These are phyloP conservation scores for Callipepla californica DNA, from an alignment of 2,113 vertebrate genomes.

Conservation along the genomic window DNA sequence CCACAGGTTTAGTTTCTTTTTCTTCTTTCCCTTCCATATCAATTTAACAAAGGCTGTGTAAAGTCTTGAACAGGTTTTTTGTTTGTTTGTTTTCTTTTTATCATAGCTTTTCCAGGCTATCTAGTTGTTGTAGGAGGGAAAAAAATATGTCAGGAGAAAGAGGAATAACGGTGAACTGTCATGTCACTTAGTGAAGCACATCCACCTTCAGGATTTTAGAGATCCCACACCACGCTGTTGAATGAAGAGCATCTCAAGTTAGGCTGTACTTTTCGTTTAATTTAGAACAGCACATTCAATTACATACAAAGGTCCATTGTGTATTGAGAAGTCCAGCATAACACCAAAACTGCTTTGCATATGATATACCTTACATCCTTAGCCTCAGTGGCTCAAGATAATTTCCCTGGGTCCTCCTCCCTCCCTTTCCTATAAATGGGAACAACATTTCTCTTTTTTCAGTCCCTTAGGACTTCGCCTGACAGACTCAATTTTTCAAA, in stretches of 20 bases:
- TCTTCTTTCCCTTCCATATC: background rate
- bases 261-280: background rate
- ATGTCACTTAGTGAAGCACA: background rate
- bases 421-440: no score
- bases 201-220: background rate
- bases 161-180: background rate
- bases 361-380: background rate
- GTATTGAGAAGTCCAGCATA: background rate
- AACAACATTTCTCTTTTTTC: no score
- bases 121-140: background rate
- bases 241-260: background rate
- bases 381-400: background rate
- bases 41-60: background rate
- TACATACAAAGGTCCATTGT: background rate
- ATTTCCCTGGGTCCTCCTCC: background rate
- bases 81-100: no score
- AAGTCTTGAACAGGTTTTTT: background rate
- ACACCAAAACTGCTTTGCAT: background rate
- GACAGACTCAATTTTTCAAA: no score
- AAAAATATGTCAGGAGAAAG: background rate
- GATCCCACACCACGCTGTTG: accelerated
- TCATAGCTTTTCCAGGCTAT: background rate
- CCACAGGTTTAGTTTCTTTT: background rate
- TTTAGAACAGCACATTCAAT: background rate
- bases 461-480: no score